These are phyloP conservation scores for Zapornia atra DNA, from an alignment of 2,113 vertebrate genomes.

Conservation along the genomic window DNA sequence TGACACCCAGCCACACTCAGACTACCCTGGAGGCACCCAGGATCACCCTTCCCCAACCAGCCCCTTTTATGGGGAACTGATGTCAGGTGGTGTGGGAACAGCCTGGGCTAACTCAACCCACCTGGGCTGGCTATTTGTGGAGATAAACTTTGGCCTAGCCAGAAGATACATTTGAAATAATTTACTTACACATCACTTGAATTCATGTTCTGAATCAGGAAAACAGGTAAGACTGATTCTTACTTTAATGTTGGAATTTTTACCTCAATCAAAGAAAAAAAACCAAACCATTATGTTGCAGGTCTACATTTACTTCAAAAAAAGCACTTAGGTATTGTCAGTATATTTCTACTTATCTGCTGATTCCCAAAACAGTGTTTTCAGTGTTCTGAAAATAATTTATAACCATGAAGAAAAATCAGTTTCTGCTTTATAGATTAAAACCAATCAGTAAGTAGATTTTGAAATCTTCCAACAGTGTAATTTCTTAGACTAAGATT, in stretches of 20 bases:
- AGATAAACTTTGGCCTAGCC: too few species aligned
- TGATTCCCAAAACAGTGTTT: neutral
- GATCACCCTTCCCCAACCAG: too few species aligned
- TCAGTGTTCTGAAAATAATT: neutral
- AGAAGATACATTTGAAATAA: neutral
- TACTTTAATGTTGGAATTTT: neutral
- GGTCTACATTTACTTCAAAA: neutral
- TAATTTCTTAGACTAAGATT: neutral
- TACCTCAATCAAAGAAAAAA: neutral
- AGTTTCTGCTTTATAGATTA: neutral
- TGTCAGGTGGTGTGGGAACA: too few species aligned
- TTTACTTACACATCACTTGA: neutral
- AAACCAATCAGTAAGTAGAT: neutral
- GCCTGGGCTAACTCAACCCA: too few species aligned
- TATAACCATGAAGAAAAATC: neutral
- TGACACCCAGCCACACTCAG: too few species aligned
- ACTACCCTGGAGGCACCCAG: too few species aligned
- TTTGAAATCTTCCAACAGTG: neutral
- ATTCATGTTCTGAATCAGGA: neutral
- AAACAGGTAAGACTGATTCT: neutral
- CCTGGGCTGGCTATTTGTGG: too few species aligned
- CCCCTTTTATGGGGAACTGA: too few species aligned
- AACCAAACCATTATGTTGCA: rapidly evolving
- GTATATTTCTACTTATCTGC: neutral
- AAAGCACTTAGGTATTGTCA: neutral